Conservation (phyloP, 2,113 vertebrate species). For the Megaleporinus macrocephalus region DNA sequence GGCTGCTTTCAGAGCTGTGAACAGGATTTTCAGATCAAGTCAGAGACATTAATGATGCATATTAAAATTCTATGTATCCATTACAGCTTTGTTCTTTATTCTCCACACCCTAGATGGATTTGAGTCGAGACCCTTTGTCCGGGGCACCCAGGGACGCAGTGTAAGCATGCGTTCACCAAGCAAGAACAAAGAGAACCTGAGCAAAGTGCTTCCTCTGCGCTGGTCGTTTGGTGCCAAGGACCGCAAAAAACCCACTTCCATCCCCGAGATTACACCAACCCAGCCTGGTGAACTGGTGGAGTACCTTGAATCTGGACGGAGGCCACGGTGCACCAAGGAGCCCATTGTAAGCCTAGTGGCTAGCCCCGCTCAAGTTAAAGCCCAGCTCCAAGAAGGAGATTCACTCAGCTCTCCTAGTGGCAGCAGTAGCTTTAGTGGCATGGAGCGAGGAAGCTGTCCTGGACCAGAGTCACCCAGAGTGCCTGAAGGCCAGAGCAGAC, state of each 20-base stretch:
- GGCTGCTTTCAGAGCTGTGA: no score
- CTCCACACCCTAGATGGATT: constrained; percentile 71
- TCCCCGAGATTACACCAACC: constrained; percentile 23
- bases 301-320: constrained; percentile 87
- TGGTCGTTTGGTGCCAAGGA: constrained; percentile 85
- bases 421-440: constrained; percentile 62
- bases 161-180: constrained; percentile 81
- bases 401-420: constrained; percentile 58
- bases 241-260: constrained; percentile 60
- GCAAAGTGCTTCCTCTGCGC: constrained; percentile 78
- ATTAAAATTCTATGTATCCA: neutral
- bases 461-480: constrained; percentile 58
- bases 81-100: neutral
- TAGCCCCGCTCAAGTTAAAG: constrained; percentile 59
- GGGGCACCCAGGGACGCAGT: constrained; percentile 78
- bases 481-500: constrained; percentile 67
- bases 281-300: constrained; percentile 82
- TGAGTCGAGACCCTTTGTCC: constrained; percentile 72
- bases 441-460: constrained; percentile 53
- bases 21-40: neutral
- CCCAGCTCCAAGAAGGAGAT: constrained; percentile 55
- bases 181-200: constrained; percentile 70
- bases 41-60: neutral
- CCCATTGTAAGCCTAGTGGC: constrained; percentile 80
- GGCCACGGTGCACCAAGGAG: constrained; percentile 85